phyloP scores from a whole-genome alignment of 2,797 vertebrate genomes.

The Sandelia bainsii region DNA sequence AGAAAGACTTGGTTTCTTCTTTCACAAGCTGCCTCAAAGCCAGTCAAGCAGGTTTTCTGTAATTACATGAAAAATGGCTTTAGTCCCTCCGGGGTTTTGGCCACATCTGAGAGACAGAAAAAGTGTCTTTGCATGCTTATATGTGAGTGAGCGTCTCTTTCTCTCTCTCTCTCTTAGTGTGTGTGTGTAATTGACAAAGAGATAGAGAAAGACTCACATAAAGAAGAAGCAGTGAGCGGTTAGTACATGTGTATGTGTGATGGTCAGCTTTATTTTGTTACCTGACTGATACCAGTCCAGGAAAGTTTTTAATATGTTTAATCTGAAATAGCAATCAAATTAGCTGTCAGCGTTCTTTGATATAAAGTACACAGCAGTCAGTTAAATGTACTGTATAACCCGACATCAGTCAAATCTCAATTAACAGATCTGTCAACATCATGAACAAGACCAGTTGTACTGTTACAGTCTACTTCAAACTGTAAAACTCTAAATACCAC shows the following conservation, averaged over 20 bases:
- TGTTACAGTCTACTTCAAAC: slow-evolving; percentile 32
- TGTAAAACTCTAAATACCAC: slow-evolving; percentile 49
- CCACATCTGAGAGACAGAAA: slow-evolving; percentile 67
- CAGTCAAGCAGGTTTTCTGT: slow-evolving; percentile 85
- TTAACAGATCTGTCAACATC: slow-evolving; percentile 52
- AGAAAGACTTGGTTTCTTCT: slow-evolving; percentile 64
- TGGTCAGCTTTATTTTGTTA: slow-evolving; percentile 9
- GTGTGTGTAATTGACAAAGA: slow-evolving; percentile 10
- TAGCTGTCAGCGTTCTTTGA: slow-evolving; percentile 25
- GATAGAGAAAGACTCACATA: slow-evolving; percentile 14
- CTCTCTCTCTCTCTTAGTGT: slow-evolving; percentile 1
- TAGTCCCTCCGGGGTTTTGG: slow-evolving; percentile 79
- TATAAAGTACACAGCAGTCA: slow-evolving; percentile 17
- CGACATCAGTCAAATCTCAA: slow-evolving; percentile 53
- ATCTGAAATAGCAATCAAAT: slow-evolving; percentile 4
- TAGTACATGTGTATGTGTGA: neutral
- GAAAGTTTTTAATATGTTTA: slow-evolving; percentile 6
- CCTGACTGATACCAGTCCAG: neutral
- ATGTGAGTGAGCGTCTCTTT: neutral
- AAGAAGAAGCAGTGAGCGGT: neutral
- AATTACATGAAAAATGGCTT: slow-evolving; percentile 86
- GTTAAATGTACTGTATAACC: slow-evolving; percentile 27
- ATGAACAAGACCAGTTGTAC: slow-evolving; percentile 10
- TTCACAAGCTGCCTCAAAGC: slow-evolving; percentile 75
- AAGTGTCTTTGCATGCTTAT: slow-evolving; percentile 58